Evolutionary conservation across 2,113 vertebrate species (phyloP).

Genomic region (Grammomys dolichurus): DNA sequence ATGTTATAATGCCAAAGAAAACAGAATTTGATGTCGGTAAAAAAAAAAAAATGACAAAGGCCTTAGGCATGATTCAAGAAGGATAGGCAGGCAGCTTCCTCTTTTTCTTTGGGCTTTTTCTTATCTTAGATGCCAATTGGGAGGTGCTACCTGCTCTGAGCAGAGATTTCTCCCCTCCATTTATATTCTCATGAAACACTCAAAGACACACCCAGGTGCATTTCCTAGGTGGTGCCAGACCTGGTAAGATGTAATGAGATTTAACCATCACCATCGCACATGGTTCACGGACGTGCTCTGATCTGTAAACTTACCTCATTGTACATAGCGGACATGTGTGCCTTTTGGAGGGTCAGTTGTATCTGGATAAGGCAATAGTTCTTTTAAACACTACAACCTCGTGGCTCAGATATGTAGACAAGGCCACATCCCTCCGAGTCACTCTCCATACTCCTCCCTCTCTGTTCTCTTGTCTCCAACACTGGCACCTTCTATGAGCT

Average conservation of each 20-base stretch:
- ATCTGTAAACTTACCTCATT: background rate
- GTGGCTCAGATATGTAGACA: background rate
- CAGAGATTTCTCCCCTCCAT: background rate
- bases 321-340: fast-evolving
- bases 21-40: background rate
- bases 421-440: background rate
- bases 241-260: background rate
- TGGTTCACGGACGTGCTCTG: background rate
- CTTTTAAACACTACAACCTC: background rate
- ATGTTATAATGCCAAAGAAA: background rate
- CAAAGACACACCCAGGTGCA: background rate
- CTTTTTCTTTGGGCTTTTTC: background rate
- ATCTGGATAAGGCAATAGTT: background rate
- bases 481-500: background rate
- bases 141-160: background rate
- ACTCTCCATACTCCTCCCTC: background rate
- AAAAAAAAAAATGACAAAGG: background rate
- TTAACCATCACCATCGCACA: too few species aligned
- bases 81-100: background rate
- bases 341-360: background rate
- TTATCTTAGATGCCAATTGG: background rate
- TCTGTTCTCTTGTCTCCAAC: background rate
- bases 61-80: too few species aligned
- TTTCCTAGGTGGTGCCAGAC: background rate
- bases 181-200: background rate